Conservation (phyloP, 2,797 vertebrate genomes). For the Buceros bicornis region DNA sequence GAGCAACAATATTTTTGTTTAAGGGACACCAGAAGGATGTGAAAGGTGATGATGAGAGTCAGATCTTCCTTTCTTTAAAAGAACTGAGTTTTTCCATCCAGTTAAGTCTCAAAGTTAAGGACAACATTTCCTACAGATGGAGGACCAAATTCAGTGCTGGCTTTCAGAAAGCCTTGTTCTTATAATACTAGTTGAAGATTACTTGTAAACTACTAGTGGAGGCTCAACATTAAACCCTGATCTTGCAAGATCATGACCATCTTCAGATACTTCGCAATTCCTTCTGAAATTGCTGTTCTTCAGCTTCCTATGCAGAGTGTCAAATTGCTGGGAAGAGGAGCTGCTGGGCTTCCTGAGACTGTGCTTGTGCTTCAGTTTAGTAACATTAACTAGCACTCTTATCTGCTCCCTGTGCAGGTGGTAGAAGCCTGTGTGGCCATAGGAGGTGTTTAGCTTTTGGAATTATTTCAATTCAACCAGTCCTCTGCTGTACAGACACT, state of each 20-base stretch:
- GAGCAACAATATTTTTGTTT: background rate
- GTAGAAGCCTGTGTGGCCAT: background rate
- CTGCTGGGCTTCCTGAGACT: background rate
- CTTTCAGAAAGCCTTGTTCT: background rate
- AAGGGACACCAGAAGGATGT: background rate
- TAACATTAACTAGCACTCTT: background rate
- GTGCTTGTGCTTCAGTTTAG: background rate
- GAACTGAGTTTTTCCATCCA: background rate
- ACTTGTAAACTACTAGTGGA: background rate
- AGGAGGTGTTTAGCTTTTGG: background rate
- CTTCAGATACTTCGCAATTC: background rate
- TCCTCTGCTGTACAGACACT: background rate
- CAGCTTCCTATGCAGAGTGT: background rate
- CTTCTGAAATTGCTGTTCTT: background rate
- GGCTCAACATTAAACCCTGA: background rate
- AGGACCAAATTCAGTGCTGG: background rate
- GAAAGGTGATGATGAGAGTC: background rate
- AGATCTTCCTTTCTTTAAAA: background rate
- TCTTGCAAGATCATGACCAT: background rate
- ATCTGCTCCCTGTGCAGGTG: background rate
- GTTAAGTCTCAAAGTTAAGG: background rate
- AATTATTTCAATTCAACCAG: background rate
- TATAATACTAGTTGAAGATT: background rate
- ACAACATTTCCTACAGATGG: background rate
- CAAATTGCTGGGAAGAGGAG: background rate